These are phyloP conservation scores for Himalopsyche japonica DNA, from an alignment of 2,888 invertebrate species.

Conservation along the genomic window DNA sequence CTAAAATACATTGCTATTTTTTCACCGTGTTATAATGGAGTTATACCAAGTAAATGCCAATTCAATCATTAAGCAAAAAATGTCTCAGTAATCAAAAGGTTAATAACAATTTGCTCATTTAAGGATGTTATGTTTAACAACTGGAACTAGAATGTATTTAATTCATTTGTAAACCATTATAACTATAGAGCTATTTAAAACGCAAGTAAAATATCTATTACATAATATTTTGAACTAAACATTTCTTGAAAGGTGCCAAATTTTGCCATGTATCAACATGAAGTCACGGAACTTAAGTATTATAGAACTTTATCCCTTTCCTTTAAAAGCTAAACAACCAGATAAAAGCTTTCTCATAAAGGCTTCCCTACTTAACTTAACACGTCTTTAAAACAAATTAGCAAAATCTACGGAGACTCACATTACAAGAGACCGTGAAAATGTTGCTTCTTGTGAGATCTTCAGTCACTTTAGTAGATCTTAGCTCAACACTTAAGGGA, in stretches of 20 bases:
- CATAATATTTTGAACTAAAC: no score
- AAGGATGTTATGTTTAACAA: no score
- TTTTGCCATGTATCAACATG: background rate
- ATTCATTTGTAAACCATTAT: no score
- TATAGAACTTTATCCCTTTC: background rate
- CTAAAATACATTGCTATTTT: no score
- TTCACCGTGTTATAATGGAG: no score
- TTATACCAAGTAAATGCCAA: no score
- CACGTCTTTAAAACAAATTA: conserved; percentile 25
- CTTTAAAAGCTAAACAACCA: background rate
- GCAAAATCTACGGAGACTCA: conserved; percentile 22
- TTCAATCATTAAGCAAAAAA: no score
- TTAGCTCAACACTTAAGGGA: conserved; percentile 29
- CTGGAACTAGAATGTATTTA: no score
- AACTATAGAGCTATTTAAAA: no score
- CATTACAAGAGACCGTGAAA: conserved; percentile 16
- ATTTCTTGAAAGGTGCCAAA: background rate
- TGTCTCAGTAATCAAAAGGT: no score
- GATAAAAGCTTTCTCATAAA: background rate
- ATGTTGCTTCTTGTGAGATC: conserved; percentile 18
- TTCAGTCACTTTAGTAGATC: conserved; percentile 27
- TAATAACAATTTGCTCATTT: no score
- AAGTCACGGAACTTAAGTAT: background rate
- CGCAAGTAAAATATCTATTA: no score
- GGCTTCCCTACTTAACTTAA: background rate